These are phyloP conservation scores for Lottia scabra DNA, from an alignment of 2,888 invertebrate species.

Conservation along the genomic window DNA sequence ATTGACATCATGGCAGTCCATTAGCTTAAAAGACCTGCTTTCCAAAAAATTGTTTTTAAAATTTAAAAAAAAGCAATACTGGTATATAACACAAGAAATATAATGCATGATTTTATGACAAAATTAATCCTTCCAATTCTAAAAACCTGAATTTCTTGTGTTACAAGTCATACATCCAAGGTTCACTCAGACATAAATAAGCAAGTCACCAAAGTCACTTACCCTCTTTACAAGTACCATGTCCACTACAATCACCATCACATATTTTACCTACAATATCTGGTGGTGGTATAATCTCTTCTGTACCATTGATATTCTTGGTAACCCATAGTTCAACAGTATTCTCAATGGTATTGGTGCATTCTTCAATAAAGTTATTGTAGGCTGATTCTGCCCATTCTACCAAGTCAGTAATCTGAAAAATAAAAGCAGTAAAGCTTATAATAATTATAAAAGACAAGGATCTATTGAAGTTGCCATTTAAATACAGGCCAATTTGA, in stretches of 20 bases:
- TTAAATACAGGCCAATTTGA: too few species aligned
- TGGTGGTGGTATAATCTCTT: conserved; percentile 25
- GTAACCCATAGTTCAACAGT: conserved; percentile 35
- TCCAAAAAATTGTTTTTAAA: too few species aligned
- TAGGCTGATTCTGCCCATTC: conserved; percentile 38
- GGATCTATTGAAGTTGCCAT: too few species aligned
- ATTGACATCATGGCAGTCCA: too few species aligned
- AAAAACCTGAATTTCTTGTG: too few species aligned
- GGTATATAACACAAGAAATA: too few species aligned
- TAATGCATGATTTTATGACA: too few species aligned
- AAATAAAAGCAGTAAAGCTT: background rate
- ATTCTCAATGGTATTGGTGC: conserved; percentile 31
- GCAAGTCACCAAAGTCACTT: conserved; percentile 2
- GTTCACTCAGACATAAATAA: background rate
- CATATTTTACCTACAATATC: conserved; percentile 36
- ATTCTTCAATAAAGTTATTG: conserved; percentile 32
- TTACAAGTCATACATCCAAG: too few species aligned
- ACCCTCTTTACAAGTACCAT: conserved; percentile 44
- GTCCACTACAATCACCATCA: conserved; percentile 41
- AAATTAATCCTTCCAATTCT: too few species aligned
- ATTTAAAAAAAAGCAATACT: too few species aligned
- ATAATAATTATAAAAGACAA: too few species aligned
- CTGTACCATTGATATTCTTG: conserved; percentile 24
- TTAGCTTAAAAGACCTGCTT: too few species aligned
- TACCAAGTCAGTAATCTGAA: conserved; percentile 35